Base-by-base conservation (phyloP, 2,888 invertebrate genomes). In the Acrocera orbiculus region DNA sequence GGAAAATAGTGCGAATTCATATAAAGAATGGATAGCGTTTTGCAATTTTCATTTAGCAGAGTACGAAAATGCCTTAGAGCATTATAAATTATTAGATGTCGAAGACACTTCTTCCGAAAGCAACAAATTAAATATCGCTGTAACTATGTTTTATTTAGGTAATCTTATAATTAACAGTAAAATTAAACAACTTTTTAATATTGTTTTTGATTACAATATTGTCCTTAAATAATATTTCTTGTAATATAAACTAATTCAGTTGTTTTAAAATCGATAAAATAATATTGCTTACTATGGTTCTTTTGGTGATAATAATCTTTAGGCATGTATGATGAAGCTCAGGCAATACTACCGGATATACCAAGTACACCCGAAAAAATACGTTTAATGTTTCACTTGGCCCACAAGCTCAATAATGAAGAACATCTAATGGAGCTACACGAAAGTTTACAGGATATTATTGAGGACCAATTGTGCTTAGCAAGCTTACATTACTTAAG, bases 1-100 rank as follows among this genome's bases (percentile, higher is more conserved):
- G 15, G 47, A 47, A 5, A 41, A 46, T 15, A 48, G 50, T 15
- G 48, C 49, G 29, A 41, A 46, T 5, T 63, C 65, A 59, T 51
- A 60, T 11, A 78, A 82, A 33, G 64, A 81, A 44, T 96, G 96
- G 95, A 72, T 85, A 40, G 95, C 86, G 1, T 95, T 90, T 62
- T 92, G 93, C 57, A 78, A 81, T 48, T 98, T 95, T 61, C 95
- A 96, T 59, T 66, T 92, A 39, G 95, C 92, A 3, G 90, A 96
- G 53, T 93, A 92, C 61, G 77, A 79, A 47, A 72, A 74, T 47
- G 74, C 89, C 0, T 62, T 86, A 47, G 70, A 77, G 41, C 70
- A 77, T 32, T 86, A 82, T 54, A 65, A 71, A 47, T 60, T 55
- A 35, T 46, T 74, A 46, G 52, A 61, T 9, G 61, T 68, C 14